Evolutionary conservation across 64 coral and sea anemone species (phyloP).

Genomic region (Montipora sp.): DNA sequence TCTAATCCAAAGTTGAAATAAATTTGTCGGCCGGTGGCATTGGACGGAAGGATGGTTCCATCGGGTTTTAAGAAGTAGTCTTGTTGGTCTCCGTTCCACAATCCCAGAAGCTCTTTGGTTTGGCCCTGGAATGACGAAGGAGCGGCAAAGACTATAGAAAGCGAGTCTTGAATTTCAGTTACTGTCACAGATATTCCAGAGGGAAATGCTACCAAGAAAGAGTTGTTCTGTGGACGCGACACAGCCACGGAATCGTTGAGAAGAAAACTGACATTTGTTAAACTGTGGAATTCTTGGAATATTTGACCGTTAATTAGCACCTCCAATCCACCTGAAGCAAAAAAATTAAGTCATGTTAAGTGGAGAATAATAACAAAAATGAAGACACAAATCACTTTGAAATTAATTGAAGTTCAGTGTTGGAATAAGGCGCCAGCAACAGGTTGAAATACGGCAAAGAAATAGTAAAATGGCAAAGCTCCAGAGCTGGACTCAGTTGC

Average conservation of each 20-base stretch:
- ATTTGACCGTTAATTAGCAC: slow-evolving; percentile 28
- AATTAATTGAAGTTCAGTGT: no score
- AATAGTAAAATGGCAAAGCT: no score
- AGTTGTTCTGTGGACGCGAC: slow-evolving; percentile 26
- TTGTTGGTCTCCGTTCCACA: slow-evolving; percentile 43
- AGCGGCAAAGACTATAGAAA: slow-evolving; percentile 45
- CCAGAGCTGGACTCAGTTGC: no score
- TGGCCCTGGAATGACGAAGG: slow-evolving; percentile 13
- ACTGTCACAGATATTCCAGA: slow-evolving; percentile 67
- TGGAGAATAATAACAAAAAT: no score
- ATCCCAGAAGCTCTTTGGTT: slow-evolving; percentile 68
- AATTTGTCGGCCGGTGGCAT: slow-evolving; percentile 45
- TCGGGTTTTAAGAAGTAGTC: slow-evolving; percentile 64
- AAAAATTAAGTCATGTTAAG: no score
- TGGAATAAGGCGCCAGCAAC: no score
- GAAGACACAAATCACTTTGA: no score
- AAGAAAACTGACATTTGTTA: background rate
- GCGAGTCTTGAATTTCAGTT: slow-evolving; percentile 32
- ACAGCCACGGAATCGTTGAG: slow-evolving; percentile 37
- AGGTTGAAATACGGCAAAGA: no score
- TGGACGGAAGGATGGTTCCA: slow-evolving; percentile 32
- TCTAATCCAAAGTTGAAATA: slow-evolving; percentile 69
- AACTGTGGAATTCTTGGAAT: background rate
- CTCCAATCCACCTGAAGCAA: slow-evolving; percentile 34
- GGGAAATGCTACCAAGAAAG: slow-evolving; percentile 21